Percentiles rank a stretch among this genome's conserved stretches.
phyloP scores from a whole-genome alignment of 2,113 vertebrate genomes.

The Rafetus swinhoei region DNA sequence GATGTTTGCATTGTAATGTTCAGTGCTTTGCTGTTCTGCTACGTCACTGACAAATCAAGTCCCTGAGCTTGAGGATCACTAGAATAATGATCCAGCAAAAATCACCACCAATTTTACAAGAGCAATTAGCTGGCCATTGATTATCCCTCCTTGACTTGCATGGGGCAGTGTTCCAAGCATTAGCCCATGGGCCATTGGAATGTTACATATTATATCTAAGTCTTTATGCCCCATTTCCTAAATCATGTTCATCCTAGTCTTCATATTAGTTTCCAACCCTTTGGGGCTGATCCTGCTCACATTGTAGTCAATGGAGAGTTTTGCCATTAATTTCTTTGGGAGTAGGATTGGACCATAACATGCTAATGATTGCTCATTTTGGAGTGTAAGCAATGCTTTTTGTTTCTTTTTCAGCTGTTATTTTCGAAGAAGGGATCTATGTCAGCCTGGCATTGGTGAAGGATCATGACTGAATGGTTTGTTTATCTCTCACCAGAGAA shows the following conservation, averaged over 20 bases:
- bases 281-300: background rate
- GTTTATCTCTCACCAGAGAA: constrained; percentile 52
- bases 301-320: background rate
- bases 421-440: constrained; percentile 43
- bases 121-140: constrained; percentile 40
- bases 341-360: constrained; percentile 9
- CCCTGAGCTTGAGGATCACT: constrained; percentile 13
- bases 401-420: constrained; percentile 53
- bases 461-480: constrained; percentile 50
- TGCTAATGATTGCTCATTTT: constrained; percentile 5
- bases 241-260: background rate
- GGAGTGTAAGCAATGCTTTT: constrained; percentile 25
- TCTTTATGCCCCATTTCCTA: constrained; percentile 42
- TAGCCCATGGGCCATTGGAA: constrained; percentile 14
- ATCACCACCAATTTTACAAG: constrained; percentile 46
- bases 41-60: background rate
- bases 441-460: constrained; percentile 26
- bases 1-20: background rate
- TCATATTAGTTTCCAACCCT: background rate
- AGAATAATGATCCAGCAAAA: constrained; percentile 22
- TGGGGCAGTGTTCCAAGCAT: background rate
- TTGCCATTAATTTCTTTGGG: background rate
- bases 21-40: constrained; percentile 46
- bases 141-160: constrained; percentile 32
- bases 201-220: background rate